phyloP scores from a whole-genome alignment of 2,113 vertebrate species.

The Pantherophis guttatus region DNA sequence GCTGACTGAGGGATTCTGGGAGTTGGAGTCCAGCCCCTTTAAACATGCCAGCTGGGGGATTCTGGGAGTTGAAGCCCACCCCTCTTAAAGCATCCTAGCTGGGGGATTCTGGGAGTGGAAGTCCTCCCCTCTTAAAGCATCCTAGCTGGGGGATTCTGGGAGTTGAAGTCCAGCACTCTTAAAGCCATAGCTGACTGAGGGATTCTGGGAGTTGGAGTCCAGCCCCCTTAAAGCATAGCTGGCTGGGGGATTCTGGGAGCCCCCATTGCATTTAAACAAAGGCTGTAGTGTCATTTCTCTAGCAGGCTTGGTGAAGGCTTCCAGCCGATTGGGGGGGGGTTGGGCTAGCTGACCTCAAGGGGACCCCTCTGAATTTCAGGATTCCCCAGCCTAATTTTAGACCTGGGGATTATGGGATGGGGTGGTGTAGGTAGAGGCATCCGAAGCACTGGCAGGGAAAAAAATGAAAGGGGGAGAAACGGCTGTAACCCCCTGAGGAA shows the following conservation, averaged over 20 bases:
- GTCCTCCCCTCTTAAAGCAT: too few relatives aligned
- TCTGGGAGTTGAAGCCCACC: too few relatives aligned
- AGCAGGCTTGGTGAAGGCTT: not conserved
- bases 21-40: too few relatives aligned
- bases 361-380: not conserved
- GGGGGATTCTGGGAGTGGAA: too few relatives aligned
- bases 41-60: too few relatives aligned
- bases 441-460: rapidly evolving
- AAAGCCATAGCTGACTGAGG: too few relatives aligned
- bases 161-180: too few relatives aligned
- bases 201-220: too few relatives aligned
- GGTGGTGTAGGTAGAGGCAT: not conserved
- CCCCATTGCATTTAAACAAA: too few relatives aligned
- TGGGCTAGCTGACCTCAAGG: not conserved
- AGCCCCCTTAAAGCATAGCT: too few relatives aligned
- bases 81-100: too few relatives aligned
- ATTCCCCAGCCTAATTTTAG: not conserved
- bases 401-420: not conserved
- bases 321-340: not conserved
- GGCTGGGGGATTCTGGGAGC: not conserved
- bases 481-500: not conserved
- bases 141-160: too few relatives aligned
- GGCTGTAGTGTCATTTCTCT: not conserved
- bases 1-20: not conserved
- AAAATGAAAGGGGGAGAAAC: rapidly evolving